Base-by-base conservation (phyloP, 2,888 invertebrate genomes). In the Endotricha flammealis region DNA sequence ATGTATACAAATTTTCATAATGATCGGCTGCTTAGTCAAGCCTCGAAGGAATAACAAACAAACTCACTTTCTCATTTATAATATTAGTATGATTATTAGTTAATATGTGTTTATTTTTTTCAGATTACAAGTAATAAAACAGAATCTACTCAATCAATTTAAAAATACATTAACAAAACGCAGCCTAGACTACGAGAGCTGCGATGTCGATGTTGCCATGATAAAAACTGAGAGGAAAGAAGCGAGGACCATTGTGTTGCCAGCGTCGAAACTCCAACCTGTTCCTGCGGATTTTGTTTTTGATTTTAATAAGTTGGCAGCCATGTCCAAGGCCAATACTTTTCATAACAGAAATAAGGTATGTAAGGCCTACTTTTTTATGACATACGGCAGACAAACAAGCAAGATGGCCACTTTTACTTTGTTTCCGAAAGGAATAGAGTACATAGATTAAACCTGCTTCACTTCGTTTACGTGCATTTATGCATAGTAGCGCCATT, bases 221-320 rank as follows among this genome's bases (percentile, higher is more conserved):
- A 43, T 38, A 13, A 32, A n/a, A 2, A 38, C 11, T 12, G 12
- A 12, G 6, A 12, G 8, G 11, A 27, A 27, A 27, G n/a, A 48
- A n/a, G 12, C 36, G 0, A 72, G 64, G 27, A 69, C 61, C 11
- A 3, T 78, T 2, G 76, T 83, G 22, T 46, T 85, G 35, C 77
- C 83, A n/a, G 79, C 79, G 0, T 81, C 83, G 0, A 85, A 85
- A 39, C 40, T 86, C 5, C 73, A 75, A 10, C 81, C 86, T 0
- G 31, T 86, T 20, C 81, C 87, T 0, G 61, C 82, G 0, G 73
- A 78, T 38, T 76, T 71, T 17, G 55, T 78, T 4, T 46, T 81
- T 0, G 69, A 72, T 39, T 49, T 68, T 1, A 64, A 55, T 1
- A 68, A 63, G 8, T 38, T 68, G 4, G 44, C 53, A 0, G 34